Evolutionary conservation across 2,113 vertebrate genomes (phyloP).

Genomic region (Crotalus viridis): DNA sequence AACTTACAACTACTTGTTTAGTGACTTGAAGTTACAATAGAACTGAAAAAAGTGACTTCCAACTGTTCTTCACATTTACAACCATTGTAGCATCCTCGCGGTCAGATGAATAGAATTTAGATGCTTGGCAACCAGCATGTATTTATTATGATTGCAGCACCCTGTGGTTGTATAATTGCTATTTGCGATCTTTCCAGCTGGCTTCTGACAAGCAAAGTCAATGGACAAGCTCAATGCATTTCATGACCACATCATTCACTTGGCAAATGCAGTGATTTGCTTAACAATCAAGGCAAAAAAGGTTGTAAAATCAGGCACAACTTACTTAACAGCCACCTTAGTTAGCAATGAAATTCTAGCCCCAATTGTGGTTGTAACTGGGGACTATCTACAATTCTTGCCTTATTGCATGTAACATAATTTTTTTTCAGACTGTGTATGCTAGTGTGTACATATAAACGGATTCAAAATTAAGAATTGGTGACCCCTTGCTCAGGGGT

Average conservation of each 20-base stretch:
- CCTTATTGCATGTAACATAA: background rate
- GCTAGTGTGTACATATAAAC: background rate
- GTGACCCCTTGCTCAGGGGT: background rate
- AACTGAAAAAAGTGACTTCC: background rate
- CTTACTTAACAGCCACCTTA: background rate
- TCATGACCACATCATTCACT: background rate
- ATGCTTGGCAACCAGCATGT: background rate
- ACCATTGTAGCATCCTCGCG: background rate
- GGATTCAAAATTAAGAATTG: background rate
- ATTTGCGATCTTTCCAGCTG: background rate
- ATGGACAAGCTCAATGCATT: background rate
- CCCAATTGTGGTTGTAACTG: background rate
- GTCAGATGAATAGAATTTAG: background rate
- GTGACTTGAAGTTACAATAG: background rate
- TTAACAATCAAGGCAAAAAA: background rate
- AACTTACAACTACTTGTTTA: background rate
- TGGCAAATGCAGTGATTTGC: background rate
- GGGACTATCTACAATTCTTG: background rate
- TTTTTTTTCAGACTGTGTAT: background rate
- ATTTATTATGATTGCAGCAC: background rate
- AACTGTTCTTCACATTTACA: background rate
- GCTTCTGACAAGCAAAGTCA: background rate
- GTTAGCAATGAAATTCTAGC: background rate
- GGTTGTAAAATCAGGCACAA: background rate
- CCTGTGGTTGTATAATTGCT: background rate